Base-by-base conservation (phyloP, 2,888 invertebrate species). In the Brenthis daphne region DNA sequence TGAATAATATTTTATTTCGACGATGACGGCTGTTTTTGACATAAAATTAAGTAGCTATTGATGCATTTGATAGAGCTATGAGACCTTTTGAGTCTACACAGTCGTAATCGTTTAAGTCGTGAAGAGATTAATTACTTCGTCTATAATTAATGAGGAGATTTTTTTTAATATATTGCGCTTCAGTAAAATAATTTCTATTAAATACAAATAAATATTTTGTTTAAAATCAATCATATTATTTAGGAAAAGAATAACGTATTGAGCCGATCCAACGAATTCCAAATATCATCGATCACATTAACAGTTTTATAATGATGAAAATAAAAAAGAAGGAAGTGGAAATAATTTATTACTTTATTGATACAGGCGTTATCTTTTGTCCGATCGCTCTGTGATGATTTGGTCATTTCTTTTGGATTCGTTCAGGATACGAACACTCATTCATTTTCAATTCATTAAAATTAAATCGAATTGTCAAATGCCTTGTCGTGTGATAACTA, bases 301-400 rank as follows among this genome's bases (percentile, higher is more conserved):
- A 89, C 90, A 88, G 88, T 83, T 87, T 84, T 83, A 80, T 78
- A 82, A 83, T 85, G 85, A 86, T 85, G 87, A 87, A 86, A 86
- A 85, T 82, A 85, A 84, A 83, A 43, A 80, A 80, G 77, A 81
- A 87, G 89, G 89, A 89, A 88, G 85, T 85, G 79, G 82, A 84
- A 84, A 85, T 87, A 89, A 90, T 90, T 84, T 87, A 89, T 91
- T 89, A 89, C 88, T 89, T 89, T 88, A 92, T 91, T 90, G 90
- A 90, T 91, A 88, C 85, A 84, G 83, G 77, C 80, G 79, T 84
- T 90, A 92, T 91, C 91, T 88, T 80, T 83, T 82, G 87, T 85
- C 88, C 90, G 86, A 92, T 92, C 91, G 76, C 71, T 74, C 74
- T 78, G 80, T 82, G 84, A 84, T 86, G 85, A 86, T 85, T 85